phyloP scores from a whole-genome alignment of 2,797 vertebrate species.

The Clarias platycephalus region DNA sequence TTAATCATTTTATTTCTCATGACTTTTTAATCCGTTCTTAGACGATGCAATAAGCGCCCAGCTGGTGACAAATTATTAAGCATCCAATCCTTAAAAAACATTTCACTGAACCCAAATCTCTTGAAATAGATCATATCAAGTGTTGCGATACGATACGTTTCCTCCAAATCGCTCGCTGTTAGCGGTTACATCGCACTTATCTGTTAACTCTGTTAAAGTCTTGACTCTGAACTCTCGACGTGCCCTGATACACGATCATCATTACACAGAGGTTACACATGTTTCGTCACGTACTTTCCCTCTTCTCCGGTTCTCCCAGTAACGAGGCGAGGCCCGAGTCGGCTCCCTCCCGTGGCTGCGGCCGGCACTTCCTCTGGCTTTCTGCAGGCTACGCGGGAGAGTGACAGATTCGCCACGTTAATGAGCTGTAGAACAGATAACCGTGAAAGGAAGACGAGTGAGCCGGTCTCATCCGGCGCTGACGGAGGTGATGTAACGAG shows the following conservation, averaged over 20 bases:
- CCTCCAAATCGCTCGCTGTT: no score
- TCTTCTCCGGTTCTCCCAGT: background rate
- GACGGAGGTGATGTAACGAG: background rate
- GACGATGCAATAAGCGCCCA: background rate
- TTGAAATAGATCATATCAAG: background rate
- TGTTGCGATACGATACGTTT: background rate
- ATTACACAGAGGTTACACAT: background rate
- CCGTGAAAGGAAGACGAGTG: background rate
- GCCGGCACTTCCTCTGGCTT: constrained; percentile 41
- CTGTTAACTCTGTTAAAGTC: background rate
- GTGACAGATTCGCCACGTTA: constrained; percentile 11
- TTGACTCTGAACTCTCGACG: background rate
- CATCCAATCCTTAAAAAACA: no score
- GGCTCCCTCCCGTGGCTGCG: constrained; percentile 56
- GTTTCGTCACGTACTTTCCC: constrained; percentile 6
- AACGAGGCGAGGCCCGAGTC: constrained; percentile 12
- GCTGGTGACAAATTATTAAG: no score
- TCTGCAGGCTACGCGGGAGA: constrained; percentile 30
- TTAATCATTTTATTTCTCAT: background rate
- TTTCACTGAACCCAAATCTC: background rate
- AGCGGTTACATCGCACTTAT: background rate
- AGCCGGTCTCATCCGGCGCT: background rate
- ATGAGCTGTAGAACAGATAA: constrained; percentile 1
- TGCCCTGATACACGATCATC: background rate
- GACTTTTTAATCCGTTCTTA: no score